phyloP scores from a whole-genome alignment of 1,140 invertebrate species.

The Pachyrhynchus sulphureomaculatus region DNA sequence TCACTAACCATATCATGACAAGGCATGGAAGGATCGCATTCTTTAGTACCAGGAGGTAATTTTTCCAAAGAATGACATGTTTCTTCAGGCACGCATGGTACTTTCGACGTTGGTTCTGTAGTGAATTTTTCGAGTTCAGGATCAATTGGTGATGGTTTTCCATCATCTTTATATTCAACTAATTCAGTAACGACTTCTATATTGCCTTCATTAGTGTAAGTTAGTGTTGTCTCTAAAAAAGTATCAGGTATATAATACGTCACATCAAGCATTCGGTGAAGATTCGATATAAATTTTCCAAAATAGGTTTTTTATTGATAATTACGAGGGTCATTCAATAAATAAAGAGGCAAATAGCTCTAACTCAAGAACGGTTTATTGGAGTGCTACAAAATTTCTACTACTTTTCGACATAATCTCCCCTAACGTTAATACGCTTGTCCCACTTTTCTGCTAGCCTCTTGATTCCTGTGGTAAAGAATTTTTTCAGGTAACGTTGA shows the following conservation, averaged over 20 bases:
- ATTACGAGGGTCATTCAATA: no score
- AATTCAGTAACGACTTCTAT: conserved; percentile 38
- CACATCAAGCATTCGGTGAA: neutral
- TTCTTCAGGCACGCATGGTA: neutral
- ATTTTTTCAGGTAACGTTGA: no score
- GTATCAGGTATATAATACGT: neutral
- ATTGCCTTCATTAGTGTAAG: conserved; percentile 39
- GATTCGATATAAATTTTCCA: neutral
- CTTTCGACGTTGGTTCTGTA: neutral
- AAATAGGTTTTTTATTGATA: no score
- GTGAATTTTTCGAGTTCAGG: neutral
- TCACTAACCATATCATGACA: neutral
- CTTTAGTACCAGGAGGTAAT: neutral
- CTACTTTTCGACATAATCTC: no score
- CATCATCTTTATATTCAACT: neutral
- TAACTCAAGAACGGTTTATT: no score
- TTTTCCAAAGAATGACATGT: neutral
- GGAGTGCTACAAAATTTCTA: no score
- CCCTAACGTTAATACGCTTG: no score
- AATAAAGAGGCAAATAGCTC: no score
- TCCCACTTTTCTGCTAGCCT: no score
- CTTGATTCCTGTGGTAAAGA: no score
- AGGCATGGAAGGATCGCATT: neutral
- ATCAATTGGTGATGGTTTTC: neutral
- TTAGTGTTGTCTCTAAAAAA: conserved; percentile 38